Conservation (phyloP, 1,140 invertebrate genomes). For the Elysia chlorotica region DNA sequence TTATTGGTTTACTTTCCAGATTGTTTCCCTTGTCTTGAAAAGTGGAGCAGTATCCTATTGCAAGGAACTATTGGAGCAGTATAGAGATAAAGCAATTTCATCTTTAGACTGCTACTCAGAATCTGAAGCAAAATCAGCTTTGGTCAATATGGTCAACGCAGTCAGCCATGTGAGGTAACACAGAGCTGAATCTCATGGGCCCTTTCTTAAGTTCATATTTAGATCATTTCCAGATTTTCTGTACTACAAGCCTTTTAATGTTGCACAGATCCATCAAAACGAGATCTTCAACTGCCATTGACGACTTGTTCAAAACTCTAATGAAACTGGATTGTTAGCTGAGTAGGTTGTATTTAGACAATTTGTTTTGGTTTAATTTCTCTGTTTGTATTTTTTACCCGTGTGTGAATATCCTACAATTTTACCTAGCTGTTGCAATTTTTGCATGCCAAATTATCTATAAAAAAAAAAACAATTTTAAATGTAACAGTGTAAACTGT, state of each 20-base stretch:
- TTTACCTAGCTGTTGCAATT: too few relatives aligned
- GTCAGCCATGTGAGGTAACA: slow-evolving; percentile 23
- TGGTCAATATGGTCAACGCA: slow-evolving; percentile 57
- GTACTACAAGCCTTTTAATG: too few relatives aligned
- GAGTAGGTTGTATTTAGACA: too few relatives aligned
- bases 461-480: too few relatives aligned
- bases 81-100: slow-evolving; percentile 76
- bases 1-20: slow-evolving; percentile 64
- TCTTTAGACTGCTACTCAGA: slow-evolving; percentile 68
- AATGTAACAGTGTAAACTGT: too few relatives aligned
- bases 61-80: slow-evolving; percentile 75
- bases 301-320: not conserved
- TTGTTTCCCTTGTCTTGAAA: slow-evolving; percentile 70
- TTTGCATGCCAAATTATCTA: too few relatives aligned
- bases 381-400: too few relatives aligned
- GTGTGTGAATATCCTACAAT: too few relatives aligned
- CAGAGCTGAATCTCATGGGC: not conserved
- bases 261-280: not conserved
- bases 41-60: slow-evolving; percentile 77
- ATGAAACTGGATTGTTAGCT: not conserved
- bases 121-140: slow-evolving; percentile 53
- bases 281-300: not conserved
- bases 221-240: too few relatives aligned
- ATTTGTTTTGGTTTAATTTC: too few relatives aligned
- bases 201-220: not conserved